phyloP scores from a whole-genome alignment of 1,140 invertebrate genomes.

The Philopotamus ludificatus region DNA sequence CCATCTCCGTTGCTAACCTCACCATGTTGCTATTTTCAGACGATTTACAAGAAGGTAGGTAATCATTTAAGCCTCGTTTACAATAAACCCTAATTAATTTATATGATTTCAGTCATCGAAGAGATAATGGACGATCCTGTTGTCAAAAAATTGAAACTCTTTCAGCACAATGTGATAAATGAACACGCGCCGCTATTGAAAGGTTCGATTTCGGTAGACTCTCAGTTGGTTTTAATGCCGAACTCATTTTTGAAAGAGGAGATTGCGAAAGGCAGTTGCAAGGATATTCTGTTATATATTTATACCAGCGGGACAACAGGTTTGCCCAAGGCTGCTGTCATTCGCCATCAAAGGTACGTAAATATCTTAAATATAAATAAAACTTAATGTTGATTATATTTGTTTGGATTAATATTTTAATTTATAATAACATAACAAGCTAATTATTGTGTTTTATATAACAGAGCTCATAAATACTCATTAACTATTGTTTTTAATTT shows the following conservation, averaged over 20 bases:
- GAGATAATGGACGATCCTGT: constrained; percentile 54
- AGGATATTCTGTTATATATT: constrained; percentile 75
- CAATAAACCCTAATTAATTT: too few species aligned
- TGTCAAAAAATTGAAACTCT: constrained; percentile 56
- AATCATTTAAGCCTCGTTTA: not conserved
- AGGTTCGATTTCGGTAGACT: constrained; percentile 53
- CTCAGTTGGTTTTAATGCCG: constrained; percentile 47
- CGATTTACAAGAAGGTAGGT: constrained; percentile 63
- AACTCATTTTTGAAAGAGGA: constrained; percentile 30
- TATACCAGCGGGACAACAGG: constrained; percentile 95
- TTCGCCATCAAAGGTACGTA: constrained; percentile 74
- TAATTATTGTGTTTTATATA: too few species aligned
- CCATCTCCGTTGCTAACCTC: constrained; percentile 71
- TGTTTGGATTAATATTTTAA: too few species aligned
- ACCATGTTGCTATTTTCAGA: constrained; percentile 76
- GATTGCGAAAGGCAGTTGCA: constrained; percentile 45
- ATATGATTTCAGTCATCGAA: constrained; percentile 53
- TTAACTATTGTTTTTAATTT: too few species aligned
- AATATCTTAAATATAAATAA: not conserved
- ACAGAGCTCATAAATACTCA: too few species aligned
- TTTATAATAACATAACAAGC: too few species aligned
- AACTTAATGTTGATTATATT: too few species aligned
- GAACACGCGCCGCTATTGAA: constrained; percentile 46
- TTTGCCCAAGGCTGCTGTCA: constrained; percentile 89
- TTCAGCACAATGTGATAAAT: constrained; percentile 58